phyloP scores from a whole-genome alignment of 2,797 vertebrate species.

The Eutrigla gurnardus region DNA sequence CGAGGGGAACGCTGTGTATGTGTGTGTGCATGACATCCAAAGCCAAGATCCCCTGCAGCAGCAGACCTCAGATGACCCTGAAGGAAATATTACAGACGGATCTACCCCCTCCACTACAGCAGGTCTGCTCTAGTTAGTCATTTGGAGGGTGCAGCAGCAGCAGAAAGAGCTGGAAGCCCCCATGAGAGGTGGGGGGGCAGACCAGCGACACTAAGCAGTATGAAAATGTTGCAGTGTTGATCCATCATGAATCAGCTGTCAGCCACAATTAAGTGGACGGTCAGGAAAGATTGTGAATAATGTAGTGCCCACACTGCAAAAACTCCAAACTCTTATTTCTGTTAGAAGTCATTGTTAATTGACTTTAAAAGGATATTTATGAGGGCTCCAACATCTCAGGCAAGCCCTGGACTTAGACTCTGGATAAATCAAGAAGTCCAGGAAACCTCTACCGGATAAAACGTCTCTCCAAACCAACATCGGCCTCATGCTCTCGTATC shows the following conservation, averaged over 20 bases:
- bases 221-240: slow-evolving; percentile 55
- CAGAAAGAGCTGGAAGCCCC: slow-evolving; percentile 25
- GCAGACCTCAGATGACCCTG: slow-evolving; percentile 57
- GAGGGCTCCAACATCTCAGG: slow-evolving; percentile 16
- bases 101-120: slow-evolving; percentile 51
- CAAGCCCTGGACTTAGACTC: slow-evolving; percentile 10
- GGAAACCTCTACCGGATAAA: not conserved
- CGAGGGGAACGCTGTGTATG: not conserved
- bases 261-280: slow-evolving; percentile 23
- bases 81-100: slow-evolving; percentile 25
- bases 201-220: slow-evolving; percentile 51
- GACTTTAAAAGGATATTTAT: slow-evolving; percentile 18
- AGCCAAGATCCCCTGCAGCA: slow-evolving; percentile 47
- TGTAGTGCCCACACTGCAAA: slow-evolving; percentile 11
- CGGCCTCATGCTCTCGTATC: slow-evolving; percentile 11
- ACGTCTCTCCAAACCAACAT: slow-evolving; percentile 16
- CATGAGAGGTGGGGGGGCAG: slow-evolving; percentile 2
- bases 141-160: slow-evolving; percentile 29
- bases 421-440: not conserved
- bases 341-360: slow-evolving; percentile 2
- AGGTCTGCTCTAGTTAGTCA: slow-evolving; percentile 49
- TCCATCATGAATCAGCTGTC: slow-evolving; percentile 51
- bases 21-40: not conserved
- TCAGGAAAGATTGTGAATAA: slow-evolving; percentile 25
- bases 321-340: slow-evolving; percentile 13